These are phyloP conservation scores for Arnoldichthys spilopterus DNA, from an alignment of 2,797 vertebrate genomes.

Conservation along the genomic window DNA sequence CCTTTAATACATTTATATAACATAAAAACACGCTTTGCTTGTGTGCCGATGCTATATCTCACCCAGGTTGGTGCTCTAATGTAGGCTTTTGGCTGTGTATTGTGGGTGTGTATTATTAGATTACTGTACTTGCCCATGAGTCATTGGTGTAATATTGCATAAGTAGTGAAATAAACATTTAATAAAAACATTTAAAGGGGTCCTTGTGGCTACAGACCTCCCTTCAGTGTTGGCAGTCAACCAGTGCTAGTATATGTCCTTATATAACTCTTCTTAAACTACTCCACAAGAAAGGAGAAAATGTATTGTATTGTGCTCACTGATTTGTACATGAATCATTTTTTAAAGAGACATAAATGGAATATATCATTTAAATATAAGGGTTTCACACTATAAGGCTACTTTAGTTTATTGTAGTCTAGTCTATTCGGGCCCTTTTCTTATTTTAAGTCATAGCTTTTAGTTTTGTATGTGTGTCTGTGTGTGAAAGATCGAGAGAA, in stretches of 20 bases:
- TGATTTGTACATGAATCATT: no score
- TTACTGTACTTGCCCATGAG: background rate
- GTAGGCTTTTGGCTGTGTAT: background rate
- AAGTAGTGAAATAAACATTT: no score
- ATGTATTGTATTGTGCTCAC: no score
- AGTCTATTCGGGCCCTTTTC: background rate
- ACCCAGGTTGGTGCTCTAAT: background rate
- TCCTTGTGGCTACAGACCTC: no score
- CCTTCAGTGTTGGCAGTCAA: no score
- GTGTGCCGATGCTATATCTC: background rate
- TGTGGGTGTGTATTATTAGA: background rate
- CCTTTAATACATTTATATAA: background rate
- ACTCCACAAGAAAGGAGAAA: no score
- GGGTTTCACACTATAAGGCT: background rate
- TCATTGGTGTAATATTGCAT: background rate
- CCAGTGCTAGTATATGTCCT: no score
- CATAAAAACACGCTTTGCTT: background rate
- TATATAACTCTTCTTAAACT: no score
- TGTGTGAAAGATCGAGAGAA: background rate
- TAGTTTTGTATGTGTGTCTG: background rate
- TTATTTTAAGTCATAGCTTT: conserved; percentile 10
- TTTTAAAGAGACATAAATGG: no score
- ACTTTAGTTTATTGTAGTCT: background rate
- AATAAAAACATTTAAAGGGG: no score
- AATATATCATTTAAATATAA: background rate